Evolutionary conservation across 2,113 vertebrate species (phyloP).

Genomic region (Dissostichus mawsoni): DNA sequence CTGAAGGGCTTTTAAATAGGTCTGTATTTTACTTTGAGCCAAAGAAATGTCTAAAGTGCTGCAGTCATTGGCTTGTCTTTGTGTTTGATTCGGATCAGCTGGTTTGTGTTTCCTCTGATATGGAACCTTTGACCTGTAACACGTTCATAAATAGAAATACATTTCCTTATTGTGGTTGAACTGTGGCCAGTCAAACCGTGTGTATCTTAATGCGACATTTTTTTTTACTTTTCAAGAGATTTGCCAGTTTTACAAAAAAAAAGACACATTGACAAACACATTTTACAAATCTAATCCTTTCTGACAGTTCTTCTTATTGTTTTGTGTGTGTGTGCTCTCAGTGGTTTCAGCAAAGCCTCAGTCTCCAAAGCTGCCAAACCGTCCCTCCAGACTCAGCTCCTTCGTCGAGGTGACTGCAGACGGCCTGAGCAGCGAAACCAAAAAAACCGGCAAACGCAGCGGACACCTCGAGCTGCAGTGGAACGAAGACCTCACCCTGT

Average conservation of each 20-base stretch:
- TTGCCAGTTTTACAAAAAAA: background rate
- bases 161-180: conserved; percentile 13
- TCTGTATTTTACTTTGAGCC: background rate
- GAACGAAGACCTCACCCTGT: conserved; percentile 94
- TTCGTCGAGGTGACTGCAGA: conserved; percentile 94
- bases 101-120: background rate
- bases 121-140: conserved; percentile 8
- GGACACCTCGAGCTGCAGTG: conserved; percentile 94
- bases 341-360: conserved; percentile 95
- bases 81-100: background rate
- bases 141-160: background rate
- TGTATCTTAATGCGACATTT: background rate
- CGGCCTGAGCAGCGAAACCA: conserved; percentile 91
- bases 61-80: background rate
- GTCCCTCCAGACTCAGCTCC: conserved; percentile 89
- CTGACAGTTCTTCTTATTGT: background rate
- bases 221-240: background rate
- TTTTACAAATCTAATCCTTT: background rate
- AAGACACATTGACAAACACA: background rate
- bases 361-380: conserved; percentile 88
- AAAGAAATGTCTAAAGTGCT: background rate
- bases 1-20: background rate
- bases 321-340: conserved; percentile 55
- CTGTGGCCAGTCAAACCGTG: background rate
- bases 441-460: conserved; percentile 94